Percentiles rank a stretch among this genome's conserved stretches.
Conservation (phyloP, 2,888 invertebrate species). For the Yponomeuta evonymella region DNA sequence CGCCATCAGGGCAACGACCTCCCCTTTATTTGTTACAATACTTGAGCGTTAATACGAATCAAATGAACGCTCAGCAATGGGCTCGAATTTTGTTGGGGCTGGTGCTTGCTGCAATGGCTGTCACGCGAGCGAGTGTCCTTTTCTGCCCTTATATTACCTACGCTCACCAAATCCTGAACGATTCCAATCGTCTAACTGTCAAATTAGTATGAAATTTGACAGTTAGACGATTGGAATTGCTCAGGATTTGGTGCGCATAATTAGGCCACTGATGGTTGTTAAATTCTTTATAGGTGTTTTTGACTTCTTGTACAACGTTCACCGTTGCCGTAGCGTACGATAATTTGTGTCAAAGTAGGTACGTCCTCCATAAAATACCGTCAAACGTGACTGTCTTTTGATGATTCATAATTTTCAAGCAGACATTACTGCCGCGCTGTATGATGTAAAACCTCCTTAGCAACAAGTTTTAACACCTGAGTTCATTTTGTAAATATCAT, state of each 20-base stretch:
- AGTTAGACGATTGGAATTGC: no score
- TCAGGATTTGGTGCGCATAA: no score
- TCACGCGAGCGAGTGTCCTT: slow-evolving; percentile 50
- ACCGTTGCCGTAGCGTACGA: neutral
- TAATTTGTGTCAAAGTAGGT: neutral
- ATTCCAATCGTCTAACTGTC: no score
- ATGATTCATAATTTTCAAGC: slow-evolving; percentile 1
- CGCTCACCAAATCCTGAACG: no score
- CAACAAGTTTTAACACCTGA: slow-evolving; percentile 26
- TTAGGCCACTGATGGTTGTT: slow-evolving; percentile 56
- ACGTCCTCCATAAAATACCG: neutral
- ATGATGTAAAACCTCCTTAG: neutral
- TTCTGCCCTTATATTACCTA: no score
- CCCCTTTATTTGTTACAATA: slow-evolving; percentile 68
- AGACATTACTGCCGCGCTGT: neutral
- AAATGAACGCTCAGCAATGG: slow-evolving; percentile 59
- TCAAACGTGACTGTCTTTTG: neutral
- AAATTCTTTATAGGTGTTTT: slow-evolving; percentile 49
- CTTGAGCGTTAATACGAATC: slow-evolving; percentile 69
- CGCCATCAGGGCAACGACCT: slow-evolving; percentile 62
- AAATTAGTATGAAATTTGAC: no score
- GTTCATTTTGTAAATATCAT: slow-evolving; percentile 52
- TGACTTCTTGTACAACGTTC: slow-evolving; percentile 21
- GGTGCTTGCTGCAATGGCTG: slow-evolving; percentile 42
- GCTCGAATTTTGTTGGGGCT: slow-evolving; percentile 61